phyloP scores from a whole-genome alignment of 2,888 invertebrate genomes.

The Epinotia demarniana region DNA sequence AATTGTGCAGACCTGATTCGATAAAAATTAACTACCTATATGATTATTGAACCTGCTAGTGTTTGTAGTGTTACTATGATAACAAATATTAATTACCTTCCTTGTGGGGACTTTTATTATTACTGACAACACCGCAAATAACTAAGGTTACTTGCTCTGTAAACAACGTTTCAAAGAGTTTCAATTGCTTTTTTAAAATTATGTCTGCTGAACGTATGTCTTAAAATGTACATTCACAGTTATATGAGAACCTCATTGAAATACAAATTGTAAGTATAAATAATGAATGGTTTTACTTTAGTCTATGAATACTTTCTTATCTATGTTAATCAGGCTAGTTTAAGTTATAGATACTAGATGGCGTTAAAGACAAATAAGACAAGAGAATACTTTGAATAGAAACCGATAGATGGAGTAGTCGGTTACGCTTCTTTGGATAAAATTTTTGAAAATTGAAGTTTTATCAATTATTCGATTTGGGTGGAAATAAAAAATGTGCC shows the following conservation, averaged over 20 bases:
- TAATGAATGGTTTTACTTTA: not conserved
- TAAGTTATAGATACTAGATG: conserved; percentile 16
- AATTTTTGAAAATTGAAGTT: not conserved
- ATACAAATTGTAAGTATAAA: not conserved
- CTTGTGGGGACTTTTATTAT: not conserved
- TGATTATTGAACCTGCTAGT: too few relatives aligned
- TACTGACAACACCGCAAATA: not conserved
- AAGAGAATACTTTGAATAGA: not conserved
- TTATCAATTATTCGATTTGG: not conserved
- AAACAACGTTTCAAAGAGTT: not conserved
- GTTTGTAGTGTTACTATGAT: too few relatives aligned
- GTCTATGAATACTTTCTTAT: not conserved
- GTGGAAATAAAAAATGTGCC: not conserved
- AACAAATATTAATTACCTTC: not conserved
- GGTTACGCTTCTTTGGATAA: not conserved
- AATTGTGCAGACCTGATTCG: too few relatives aligned
- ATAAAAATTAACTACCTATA: too few relatives aligned
- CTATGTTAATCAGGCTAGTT: not conserved
- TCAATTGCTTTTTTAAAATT: not conserved
- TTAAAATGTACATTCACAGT: not conserved
- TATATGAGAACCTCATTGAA: not conserved
- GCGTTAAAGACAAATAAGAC: not conserved
- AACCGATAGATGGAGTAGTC: conserved; percentile 5
- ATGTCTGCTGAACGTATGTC: not conserved
- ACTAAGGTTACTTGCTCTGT: not conserved